Evolutionary conservation across 1,140 invertebrate genomes (phyloP).

Genomic region (Drosophila bocki): DNA sequence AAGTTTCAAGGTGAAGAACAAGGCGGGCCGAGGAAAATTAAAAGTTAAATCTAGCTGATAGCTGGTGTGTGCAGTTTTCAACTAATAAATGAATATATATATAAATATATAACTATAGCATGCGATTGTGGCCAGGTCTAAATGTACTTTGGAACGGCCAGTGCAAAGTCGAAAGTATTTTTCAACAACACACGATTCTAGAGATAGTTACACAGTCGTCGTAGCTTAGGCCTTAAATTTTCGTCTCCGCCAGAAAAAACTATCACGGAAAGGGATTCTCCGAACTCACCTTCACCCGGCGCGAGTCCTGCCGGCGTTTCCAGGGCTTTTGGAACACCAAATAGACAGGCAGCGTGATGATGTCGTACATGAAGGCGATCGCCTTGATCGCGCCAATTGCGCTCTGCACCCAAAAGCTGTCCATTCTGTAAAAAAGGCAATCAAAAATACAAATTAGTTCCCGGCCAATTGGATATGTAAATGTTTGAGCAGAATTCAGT

Average conservation of each 20-base stretch:
- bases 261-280: no score
- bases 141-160: conserved; percentile 51
- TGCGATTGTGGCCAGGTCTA: conserved; percentile 25
- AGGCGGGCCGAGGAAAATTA: conserved; percentile 16
- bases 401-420: conserved; percentile 91
- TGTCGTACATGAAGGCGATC: conserved; percentile 93
- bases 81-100: conserved; percentile 17
- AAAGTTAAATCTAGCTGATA: conserved; percentile 38
- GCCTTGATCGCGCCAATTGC: conserved; percentile 91
- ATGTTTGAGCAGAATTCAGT: conserved; percentile 1
- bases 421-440: conserved; percentile 87
- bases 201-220: conserved; percentile 41
- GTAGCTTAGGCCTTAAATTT: neutral
- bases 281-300: conserved; percentile 89
- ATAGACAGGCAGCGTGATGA: conserved; percentile 95
- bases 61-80: conserved; percentile 41
- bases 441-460: conserved; percentile 49
- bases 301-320: conserved; percentile 90
- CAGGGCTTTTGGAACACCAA: conserved; percentile 95
- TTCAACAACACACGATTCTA: conserved; percentile 19
- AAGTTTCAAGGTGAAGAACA: conserved; percentile 15
- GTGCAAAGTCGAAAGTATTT: conserved; percentile 57
- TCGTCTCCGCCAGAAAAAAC: neutral
- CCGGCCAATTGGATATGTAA: conserved; percentile 43
- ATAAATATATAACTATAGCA: conserved; percentile 31